Base-by-base conservation (phyloP, 2,888 invertebrate species). In the Drosophila cracens region DNA sequence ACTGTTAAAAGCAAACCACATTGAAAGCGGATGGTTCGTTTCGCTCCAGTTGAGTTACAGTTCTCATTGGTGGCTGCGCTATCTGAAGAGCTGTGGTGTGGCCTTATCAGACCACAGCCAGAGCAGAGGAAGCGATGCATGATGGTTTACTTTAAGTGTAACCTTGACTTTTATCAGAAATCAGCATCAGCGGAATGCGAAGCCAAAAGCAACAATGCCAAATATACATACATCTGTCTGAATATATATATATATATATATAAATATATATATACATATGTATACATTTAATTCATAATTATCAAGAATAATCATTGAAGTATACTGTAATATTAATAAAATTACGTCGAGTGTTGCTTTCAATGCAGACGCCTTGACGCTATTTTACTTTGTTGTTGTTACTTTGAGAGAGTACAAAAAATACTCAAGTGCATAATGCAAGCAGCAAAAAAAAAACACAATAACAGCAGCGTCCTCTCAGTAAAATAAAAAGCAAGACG, bases 261-360 rank as follows among this genome's bases (percentile, higher is more conserved):
- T 5, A n/a, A n/a, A 11, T n/a, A 46, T 34, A 21, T 36, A 38
- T 18, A 38, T 40, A 40, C 2, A 40, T 2, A 40, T n/a, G 2
- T 43, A 11, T 43, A 11, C 7, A 29, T 13, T 31, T 38, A 53
- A 34, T 58, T 33, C 46, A 40, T 34, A 52, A 62, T 48, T 29
- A 48, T 34, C 25, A 36, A 56, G 38, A 36, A 58, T 59, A 49
- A 34, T 40, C 62, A 58, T 43, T 59, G 46, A 59, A 62, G 34
- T 53, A 36, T 60, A 40, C 11, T 51, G 25, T 46, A 34, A 38
- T 43, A 36, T 57, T 48, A 36, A 40, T 38, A 48, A 64, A 68
- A 72, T 81, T 61, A 81, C 81, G 77, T 77, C 67, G 77, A 78
- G 63, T 77, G 67, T 10, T 77, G 67, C 16, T 56, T 60, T 62